Evolutionary conservation across 2,888 invertebrate species (phyloP).

Genomic region (Colletes collaris): DNA sequence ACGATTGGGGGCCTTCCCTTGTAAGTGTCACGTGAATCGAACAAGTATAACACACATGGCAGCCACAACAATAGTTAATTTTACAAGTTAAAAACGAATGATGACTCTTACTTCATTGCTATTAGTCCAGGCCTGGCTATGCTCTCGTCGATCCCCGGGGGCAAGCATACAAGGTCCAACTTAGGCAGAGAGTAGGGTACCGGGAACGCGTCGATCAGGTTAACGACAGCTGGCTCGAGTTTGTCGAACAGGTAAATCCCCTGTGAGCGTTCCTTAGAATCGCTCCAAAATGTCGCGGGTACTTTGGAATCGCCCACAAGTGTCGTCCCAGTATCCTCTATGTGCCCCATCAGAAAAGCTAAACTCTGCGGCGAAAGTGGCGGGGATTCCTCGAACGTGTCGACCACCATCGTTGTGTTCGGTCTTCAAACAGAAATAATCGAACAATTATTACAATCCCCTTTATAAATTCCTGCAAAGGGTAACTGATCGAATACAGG

Average conservation of each 20-base stretch:
- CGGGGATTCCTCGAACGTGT: conserved; percentile 73
- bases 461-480: not conserved
- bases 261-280: conserved; percentile 40
- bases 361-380: conserved; percentile 86
- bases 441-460: not conserved
- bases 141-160: conserved; percentile 61
- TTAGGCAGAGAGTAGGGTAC: conserved; percentile 69
- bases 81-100: not conserved
- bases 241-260: conserved; percentile 71
- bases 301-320: conserved; percentile 51
- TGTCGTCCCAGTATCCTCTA: conserved; percentile 34
- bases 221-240: conserved; percentile 56
- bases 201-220: conserved; percentile 68
- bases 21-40: too few species aligned
- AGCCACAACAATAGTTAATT: not conserved
- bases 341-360: conserved; percentile 80
- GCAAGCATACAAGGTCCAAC: conserved; percentile 72
- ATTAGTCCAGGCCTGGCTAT: conserved; percentile 73
- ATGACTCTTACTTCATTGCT: conserved; percentile 66
- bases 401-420: conserved; percentile 54
- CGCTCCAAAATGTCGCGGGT: conserved; percentile 59
- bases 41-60: too few species aligned
- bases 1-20: too few species aligned
- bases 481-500: too few species aligned
- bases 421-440: conserved; percentile 55